Base-by-base conservation (phyloP, 2,113 vertebrate genomes). In the Chrysemys picta region DNA sequence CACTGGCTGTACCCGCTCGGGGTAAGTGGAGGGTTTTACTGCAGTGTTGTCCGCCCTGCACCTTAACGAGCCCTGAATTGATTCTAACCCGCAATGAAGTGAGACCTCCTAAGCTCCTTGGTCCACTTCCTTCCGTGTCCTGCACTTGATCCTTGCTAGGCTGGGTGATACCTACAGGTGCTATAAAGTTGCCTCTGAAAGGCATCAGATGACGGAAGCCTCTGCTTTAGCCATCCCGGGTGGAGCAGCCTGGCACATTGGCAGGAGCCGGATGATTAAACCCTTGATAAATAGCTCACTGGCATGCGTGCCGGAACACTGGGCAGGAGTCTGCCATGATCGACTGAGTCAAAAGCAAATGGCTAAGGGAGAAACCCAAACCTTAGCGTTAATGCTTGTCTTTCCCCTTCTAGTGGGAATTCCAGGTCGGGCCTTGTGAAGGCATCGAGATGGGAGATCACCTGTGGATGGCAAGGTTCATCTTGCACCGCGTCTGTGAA, bases 361-460 rank as follows among this genome's bases (percentile, higher is more conserved):
- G 78, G 10, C 80, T 10, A 80, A 21, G 31, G 56, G 17, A 13
- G 69, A 29, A 16, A 17, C 3, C 16, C 1, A 0, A 49, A 65
- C 24, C 24, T 85, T 19, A 50, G 85, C 2, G 0, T 84, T 50
- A 90, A 94, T 17, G 96, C 1, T 76, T 47, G 2, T 0, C 57
- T 94, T 0, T 0, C 21, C 45, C 27, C 5, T 95, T 76, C 72
- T 96, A 99, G 98, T 99, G 98, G 98, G 98, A 99, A 89, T 99
- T 98, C 94, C 98, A 99, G 94, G 97, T 99, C 81, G 98, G 98
- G 3, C 98, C 98, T 0, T 98, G 98, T 1, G 97, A 98, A 84
- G 98, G 98, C 31, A 97, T 99, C 0, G 98, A 98, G 53, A 98
- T 99, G 97, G 99, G 98, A 0, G 99, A 99, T 95, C 99, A 99